Percentiles rank a stretch among this genome's conserved stretches.
Evolutionary conservation across 2,797 vertebrate species (phyloP).

Genomic region (Phrynocephalus guinanensis): DNA sequence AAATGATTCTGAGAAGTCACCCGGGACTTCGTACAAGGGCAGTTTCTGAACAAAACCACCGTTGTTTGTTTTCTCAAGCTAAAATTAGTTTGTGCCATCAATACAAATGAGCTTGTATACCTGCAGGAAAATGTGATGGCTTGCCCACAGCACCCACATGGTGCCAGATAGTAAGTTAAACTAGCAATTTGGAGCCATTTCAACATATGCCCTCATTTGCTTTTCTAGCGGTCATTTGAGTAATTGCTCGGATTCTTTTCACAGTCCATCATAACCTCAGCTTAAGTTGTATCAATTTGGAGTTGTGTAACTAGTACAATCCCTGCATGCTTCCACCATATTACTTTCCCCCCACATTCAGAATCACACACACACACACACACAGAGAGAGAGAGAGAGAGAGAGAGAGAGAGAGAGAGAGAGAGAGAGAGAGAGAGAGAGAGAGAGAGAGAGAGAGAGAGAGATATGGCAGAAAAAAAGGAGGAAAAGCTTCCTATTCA

Average conservation of each 20-base stretch:
- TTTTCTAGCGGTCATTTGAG: conserved; percentile 48
- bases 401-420: background rate
- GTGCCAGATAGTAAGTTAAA: conserved; percentile 65
- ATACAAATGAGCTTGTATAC: conserved; percentile 56
- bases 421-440: no score
- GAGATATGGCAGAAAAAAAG: background rate
- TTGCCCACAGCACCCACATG: conserved; percentile 53
- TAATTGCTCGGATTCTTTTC: conserved; percentile 41
- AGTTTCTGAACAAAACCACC: conserved; percentile 73
- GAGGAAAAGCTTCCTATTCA: background rate
- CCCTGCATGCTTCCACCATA: conserved; percentile 6
- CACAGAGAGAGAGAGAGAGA: no score
- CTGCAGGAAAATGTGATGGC: conserved; percentile 43
- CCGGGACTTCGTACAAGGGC: conserved; percentile 64
- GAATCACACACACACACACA: background rate
- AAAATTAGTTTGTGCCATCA: conserved; percentile 68
- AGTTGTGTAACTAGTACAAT: conserved; percentile 27
- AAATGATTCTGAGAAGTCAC: conserved; percentile 60
- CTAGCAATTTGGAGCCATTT: conserved; percentile 71
- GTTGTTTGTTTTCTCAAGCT: conserved; percentile 74
- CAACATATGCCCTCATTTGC: conserved; percentile 57
- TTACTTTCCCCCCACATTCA: background rate
- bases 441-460: background rate
- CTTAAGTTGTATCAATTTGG: background rate
- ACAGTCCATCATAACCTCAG: conserved; percentile 42